phyloP scores from a whole-genome alignment of 1,140 invertebrate species.

The Octopus bimaculoides region DNA sequence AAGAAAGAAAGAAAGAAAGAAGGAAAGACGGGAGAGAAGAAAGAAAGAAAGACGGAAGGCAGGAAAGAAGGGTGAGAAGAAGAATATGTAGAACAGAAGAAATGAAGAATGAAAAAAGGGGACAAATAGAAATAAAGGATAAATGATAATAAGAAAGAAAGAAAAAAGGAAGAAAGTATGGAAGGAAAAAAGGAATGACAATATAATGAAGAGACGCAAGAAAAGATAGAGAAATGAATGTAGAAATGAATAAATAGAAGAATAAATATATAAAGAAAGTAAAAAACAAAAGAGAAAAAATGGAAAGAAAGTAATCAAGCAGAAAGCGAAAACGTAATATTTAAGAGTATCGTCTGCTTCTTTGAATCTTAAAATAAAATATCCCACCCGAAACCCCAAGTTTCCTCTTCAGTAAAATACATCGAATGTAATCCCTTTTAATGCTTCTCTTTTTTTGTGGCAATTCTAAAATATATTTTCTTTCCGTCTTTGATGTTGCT shows the following conservation, averaged over 20 bases:
- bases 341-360: too few species aligned
- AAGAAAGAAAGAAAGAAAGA: background rate
- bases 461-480: too few species aligned
- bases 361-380: too few species aligned
- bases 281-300: background rate
- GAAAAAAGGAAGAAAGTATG: background rate
- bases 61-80: background rate
- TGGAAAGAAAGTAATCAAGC: too few species aligned
- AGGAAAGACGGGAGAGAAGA: background rate
- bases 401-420: too few species aligned
- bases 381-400: too few species aligned
- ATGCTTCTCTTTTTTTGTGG: too few species aligned
- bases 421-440: too few species aligned
- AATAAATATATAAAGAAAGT: background rate
- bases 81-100: background rate
- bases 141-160: background rate
- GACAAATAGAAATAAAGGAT: background rate
- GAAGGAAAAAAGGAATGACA: background rate
- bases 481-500: too few species aligned
- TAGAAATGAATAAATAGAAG: background rate
- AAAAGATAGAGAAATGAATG: background rate
- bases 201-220: background rate
- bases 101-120: background rate
- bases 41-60: background rate
- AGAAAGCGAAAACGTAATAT: background rate